Evolutionary conservation across 2,888 invertebrate genomes (phyloP).

Genomic region (Stramonita haemastoma): DNA sequence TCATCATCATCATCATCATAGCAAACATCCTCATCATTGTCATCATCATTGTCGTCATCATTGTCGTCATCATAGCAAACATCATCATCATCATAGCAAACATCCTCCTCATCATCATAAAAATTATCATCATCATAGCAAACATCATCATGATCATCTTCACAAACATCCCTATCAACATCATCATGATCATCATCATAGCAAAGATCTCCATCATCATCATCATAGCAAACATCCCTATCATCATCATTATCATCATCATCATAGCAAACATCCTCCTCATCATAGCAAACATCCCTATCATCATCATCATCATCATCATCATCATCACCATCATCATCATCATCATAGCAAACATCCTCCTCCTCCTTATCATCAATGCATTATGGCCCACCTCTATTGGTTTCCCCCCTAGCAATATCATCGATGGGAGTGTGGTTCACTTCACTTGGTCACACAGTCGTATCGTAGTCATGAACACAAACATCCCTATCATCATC

Average conservation of each 20-base stretch:
- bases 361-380: no score
- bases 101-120: background rate
- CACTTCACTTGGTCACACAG: no score
- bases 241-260: background rate
- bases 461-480: no score
- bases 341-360: background rate
- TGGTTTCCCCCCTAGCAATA: no score
- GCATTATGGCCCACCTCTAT: no score
- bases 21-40: no score
- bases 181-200: background rate
- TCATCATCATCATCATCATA: no score
- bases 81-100: background rate
- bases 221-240: background rate
- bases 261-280: background rate
- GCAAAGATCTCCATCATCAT: background rate
- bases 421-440: no score
- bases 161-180: background rate
- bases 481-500: no score
- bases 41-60: no score
- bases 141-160: constrained; percentile 8
- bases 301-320: constrained; percentile 13
- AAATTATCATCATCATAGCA: background rate
- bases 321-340: constrained; percentile 13
- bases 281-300: background rate
- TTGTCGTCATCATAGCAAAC: no score